A percentile compares a stretch with the other conserved stretches of the same genome.
Evolutionary conservation across 2,797 vertebrate species (phyloP).

Genomic region (Margarornis squamiger): DNA sequence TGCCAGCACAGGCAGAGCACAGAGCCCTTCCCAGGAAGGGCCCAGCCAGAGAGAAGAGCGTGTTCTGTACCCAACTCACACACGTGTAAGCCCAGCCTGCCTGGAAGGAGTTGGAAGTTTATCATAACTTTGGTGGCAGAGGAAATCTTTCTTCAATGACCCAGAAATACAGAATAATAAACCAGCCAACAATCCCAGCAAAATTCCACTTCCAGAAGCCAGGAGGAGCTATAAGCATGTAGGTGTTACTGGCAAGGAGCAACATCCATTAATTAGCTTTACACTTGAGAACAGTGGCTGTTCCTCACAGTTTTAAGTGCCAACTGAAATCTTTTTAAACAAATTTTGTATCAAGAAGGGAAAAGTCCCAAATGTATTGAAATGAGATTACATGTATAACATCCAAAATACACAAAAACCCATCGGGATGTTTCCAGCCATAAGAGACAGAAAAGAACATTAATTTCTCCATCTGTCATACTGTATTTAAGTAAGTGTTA

Average conservation of each 20-base stretch:
- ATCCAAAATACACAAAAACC: neutral
- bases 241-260: neutral
- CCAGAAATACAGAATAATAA: neutral
- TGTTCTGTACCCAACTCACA: neutral
- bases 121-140: neutral
- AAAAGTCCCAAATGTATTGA: neutral
- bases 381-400: neutral
- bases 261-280: neutral
- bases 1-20: neutral
- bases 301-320: neutral
- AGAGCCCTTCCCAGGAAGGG: neutral
- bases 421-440: neutral
- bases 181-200: neutral
- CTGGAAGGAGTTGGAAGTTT: neutral
- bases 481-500: neutral
- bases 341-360: neutral
- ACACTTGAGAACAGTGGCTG: neutral
- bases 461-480: neutral
- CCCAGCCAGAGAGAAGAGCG: neutral
- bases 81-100: neutral
- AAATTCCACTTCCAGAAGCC: constrained; percentile 39
- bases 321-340: neutral
- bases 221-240: constrained; percentile 51
- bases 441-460: neutral
- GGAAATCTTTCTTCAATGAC: neutral